phyloP scores from a whole-genome alignment of 2,888 invertebrate species.

The Limnephilus marmoratus region DNA sequence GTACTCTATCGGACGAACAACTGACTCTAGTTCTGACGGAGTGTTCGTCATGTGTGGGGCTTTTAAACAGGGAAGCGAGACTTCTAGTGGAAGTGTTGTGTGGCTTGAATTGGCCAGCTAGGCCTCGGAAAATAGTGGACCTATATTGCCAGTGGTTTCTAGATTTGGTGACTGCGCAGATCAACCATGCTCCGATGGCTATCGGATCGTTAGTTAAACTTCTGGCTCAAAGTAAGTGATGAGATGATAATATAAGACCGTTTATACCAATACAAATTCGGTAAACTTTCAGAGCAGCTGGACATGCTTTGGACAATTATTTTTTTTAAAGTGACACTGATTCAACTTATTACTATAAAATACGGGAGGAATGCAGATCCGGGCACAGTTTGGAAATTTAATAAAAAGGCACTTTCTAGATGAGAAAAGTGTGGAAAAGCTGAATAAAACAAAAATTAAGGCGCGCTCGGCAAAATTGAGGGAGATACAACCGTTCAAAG shows the following conservation, averaged over 20 bases:
- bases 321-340: no score
- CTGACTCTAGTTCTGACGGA: constrained; percentile 73
- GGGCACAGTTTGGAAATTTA: no score
- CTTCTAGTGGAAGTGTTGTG: constrained; percentile 73
- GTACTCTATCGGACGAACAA: constrained; percentile 73
- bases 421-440: no score
- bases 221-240: constrained; percentile 72
- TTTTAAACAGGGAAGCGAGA: constrained; percentile 72
- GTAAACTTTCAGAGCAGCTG: no score
- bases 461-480: no score
- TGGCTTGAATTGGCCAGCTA: constrained; percentile 72
- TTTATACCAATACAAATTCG: neutral
- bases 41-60: constrained; percentile 72
- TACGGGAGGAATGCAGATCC: no score
- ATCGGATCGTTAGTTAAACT: constrained; percentile 71
- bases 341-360: no score
- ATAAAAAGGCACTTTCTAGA: no score
- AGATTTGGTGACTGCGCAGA: constrained; percentile 74
- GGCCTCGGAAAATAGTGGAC: constrained; percentile 71
- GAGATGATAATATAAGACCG: neutral
- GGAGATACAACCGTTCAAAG: no score
- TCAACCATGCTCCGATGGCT: constrained; percentile 73
- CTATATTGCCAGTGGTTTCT: constrained; percentile 72
- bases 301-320: no score
- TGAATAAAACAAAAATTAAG: no score